Percentiles rank a stretch among this genome's conserved stretches.
Evolutionary conservation across 2,797 vertebrate genomes (phyloP).

Genomic region (Coluber constrictor): DNA sequence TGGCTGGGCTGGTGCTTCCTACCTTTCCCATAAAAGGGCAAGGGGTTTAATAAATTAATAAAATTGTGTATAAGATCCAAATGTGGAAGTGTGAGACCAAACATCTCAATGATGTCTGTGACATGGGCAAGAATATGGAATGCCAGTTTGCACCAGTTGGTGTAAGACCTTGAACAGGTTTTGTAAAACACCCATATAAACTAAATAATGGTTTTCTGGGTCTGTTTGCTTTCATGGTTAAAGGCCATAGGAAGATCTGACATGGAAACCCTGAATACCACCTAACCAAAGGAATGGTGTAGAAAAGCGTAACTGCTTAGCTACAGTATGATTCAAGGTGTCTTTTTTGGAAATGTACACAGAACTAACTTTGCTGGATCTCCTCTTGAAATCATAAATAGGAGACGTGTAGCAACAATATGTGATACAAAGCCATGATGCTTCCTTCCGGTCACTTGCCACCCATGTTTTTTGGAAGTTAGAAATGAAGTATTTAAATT

Average conservation of each 20-base stretch:
- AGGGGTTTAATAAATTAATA: conserved; percentile 32
- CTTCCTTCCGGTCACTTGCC: neutral
- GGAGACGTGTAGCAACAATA: neutral
- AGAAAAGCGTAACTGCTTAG: neutral
- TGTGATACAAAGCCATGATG: neutral
- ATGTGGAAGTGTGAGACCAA: conserved; percentile 12
- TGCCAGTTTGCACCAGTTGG: conserved; percentile 10
- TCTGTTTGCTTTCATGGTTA: conserved; percentile 53
- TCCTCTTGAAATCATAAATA: neutral
- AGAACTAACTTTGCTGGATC: neutral
- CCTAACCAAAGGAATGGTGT: conserved; percentile 37
- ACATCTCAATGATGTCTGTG: conserved; percentile 14
- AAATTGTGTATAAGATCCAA: neutral
- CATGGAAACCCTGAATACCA: conserved; percentile 32
- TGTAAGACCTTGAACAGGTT: conserved; percentile 2
- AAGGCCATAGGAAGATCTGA: conserved; percentile 42
- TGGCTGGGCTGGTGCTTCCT: conserved; percentile 17
- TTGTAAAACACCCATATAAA: conserved; percentile 34
- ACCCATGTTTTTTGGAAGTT: neutral
- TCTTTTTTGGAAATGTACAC: neutral
- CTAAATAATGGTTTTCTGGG: conserved; percentile 38
- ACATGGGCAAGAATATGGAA: neutral
- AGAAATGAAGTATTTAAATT: neutral
- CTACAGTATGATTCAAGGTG: conserved; percentile 1
- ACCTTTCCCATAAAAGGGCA: conserved; percentile 30